phyloP scores from a whole-genome alignment of 2,113 vertebrate genomes.

The Tragulus kanchil region DNA sequence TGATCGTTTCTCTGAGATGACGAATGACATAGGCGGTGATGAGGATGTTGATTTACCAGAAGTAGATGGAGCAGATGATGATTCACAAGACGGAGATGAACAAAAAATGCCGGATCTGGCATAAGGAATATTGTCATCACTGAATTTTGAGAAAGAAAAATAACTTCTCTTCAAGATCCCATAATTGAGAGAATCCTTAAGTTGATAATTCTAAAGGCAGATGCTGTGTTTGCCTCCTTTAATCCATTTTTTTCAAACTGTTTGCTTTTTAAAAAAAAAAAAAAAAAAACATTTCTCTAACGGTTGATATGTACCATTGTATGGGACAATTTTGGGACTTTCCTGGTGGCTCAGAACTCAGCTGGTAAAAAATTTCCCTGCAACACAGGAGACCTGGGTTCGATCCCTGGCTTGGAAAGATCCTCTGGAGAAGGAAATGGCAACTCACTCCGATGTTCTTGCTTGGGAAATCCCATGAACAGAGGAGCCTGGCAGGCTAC shows the following conservation, averaged over 20 bases:
- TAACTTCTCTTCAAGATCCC: constrained; percentile 91
- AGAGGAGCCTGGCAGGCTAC: neutral
- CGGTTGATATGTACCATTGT: constrained; percentile 95
- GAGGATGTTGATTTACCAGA: constrained; percentile 96
- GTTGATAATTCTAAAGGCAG: constrained; percentile 95
- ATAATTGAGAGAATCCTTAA: constrained; percentile 91
- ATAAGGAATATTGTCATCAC: constrained; percentile 87
- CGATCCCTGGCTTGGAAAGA: neutral
- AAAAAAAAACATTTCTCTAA: constrained; percentile 88
- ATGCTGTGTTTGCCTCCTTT: constrained; percentile 90
- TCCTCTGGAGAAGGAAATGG: neutral
- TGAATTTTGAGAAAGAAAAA: constrained; percentile 88
- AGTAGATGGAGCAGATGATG: constrained; percentile 97
- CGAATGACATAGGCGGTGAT: constrained; percentile 97
- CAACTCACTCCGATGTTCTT: neutral
- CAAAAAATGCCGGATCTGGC: constrained; percentile 99
- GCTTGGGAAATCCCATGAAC: neutral
- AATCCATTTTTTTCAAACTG: constrained; percentile 91
- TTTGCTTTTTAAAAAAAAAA: constrained; percentile 84
- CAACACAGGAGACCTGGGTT: neutral
- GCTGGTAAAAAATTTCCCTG: neutral
- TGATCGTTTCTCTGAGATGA: constrained; percentile 90
- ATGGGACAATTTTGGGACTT: constrained; percentile 87
- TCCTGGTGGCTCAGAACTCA: neutral
- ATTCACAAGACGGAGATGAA: constrained; percentile 98